Conservation (phyloP, 1,140 invertebrate species). For the Leguminivora glycinivorella region DNA sequence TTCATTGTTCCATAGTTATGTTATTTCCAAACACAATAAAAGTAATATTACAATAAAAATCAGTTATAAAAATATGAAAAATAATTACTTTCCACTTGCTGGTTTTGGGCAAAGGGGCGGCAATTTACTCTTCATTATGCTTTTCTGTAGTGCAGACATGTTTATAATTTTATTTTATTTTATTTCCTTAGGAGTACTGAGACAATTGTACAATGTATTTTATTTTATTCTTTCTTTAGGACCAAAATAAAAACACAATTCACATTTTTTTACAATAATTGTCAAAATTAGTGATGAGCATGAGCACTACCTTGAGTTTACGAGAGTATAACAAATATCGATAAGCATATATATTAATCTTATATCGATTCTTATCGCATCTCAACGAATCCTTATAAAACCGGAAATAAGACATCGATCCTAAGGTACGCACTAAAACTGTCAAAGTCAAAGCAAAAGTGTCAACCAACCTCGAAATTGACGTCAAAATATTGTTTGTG, state of each 20-base stretch:
- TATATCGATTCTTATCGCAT: not conserved
- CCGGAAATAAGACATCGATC: not conserved
- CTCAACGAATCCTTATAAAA: not conserved
- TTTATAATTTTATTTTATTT: not conserved
- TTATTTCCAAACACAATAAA: not conserved
- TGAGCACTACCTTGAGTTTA: not conserved
- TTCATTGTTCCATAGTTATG: not conserved
- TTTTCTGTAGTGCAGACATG: constrained; percentile 85
- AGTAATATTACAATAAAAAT: constrained; percentile 36
- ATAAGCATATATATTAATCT: not conserved
- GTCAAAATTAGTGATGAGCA: constrained; percentile 18
- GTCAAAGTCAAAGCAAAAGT: not conserved
- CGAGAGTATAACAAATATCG: not conserved
- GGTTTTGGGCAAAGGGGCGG: constrained; percentile 79
- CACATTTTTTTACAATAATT: constrained; percentile 38
- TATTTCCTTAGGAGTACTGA: not conserved
- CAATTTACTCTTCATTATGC: constrained; percentile 83
- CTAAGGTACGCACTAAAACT: not conserved
- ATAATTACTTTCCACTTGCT: constrained; percentile 71
- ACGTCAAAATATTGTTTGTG: not conserved
- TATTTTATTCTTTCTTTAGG: constrained; percentile 3
- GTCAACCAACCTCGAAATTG: not conserved
- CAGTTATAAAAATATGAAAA: constrained; percentile 17
- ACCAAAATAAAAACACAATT: constrained; percentile 19
- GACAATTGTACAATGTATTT: constrained; percentile 9